Evolutionary conservation across 1,140 invertebrate genomes (phyloP), one percentile per base, ranked within the genome.

Genomic region (Bicyclus anynana): DNA sequence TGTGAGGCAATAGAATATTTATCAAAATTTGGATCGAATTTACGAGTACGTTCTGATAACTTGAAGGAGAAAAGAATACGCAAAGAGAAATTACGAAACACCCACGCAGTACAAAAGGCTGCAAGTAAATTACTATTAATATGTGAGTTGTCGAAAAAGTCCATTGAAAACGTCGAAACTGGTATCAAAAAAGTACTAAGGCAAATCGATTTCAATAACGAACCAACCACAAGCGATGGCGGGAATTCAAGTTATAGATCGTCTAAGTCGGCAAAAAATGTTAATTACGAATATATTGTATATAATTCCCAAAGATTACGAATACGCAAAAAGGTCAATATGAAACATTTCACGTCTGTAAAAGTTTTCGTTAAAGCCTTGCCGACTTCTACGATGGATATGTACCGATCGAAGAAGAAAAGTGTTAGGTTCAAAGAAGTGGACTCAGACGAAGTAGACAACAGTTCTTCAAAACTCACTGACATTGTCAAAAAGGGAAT

Each of bases 61-160:
- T 40, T 88, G 16, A 80, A 74, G 52, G 67, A 80, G 16, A 85
- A 83, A 59, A 77, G 72, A 62, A 78, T 88, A n/a, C 61, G 67
- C 6, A 84, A 74, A 66, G 76, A 77, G 20, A 80, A 79, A 20
- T 62, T 88, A 44, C 72, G 61, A 57, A 88, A 84, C 63, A 44
- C 69, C 10, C 81, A 80, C n/a, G n/a, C n/a, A 35, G 66, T 86
- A 10, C 74, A 82, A 27, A 86, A 88, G 62, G 81, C 81, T 1
- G 78, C 77, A 1, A 64, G 68, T 56, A 88, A 86, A 63, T 76
- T 88, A 0, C 69, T 86, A 21, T 59, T 83, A 7, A 83, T 88
- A 58, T 88, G 85, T 58, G 74, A 85, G 63, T 72, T 88, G 55
- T 85, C 85, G 44, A 85, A 85, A 73, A 84, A 83, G 60, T 88